Evolutionary conservation across 2,888 invertebrate genomes (phyloP).

Genomic region (Plemyria rubiginata): DNA sequence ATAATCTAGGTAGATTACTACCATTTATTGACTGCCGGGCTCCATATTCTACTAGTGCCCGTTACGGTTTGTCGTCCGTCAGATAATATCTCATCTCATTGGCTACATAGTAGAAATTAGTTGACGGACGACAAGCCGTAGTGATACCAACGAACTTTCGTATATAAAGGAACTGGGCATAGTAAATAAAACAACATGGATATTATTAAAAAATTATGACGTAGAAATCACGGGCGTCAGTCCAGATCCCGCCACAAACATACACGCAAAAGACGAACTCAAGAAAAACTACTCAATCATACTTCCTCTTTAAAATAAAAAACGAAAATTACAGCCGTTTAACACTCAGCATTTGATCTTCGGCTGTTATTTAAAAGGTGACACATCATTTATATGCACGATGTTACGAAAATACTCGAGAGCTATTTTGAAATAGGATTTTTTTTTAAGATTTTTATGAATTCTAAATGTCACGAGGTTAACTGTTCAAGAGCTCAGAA

Average conservation of each 20-base stretch:
- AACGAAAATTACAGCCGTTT: constrained; percentile 18
- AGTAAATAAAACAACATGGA: constrained; percentile 2
- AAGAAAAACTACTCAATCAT: constrained; percentile 54
- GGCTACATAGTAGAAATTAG: too few relatives aligned
- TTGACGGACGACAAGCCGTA: too few relatives aligned
- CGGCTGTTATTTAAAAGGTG: constrained; percentile 21
- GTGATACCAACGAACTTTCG: too few relatives aligned
- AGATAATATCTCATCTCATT: too few relatives aligned
- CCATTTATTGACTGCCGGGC: too few relatives aligned
- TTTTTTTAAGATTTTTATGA: constrained; percentile 21
- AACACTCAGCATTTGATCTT: constrained; percentile 12
- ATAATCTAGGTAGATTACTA: neutral
- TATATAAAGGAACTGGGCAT: too few relatives aligned
- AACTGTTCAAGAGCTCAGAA: constrained; percentile 60
- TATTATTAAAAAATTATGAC: constrained; percentile 44
- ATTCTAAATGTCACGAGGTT: constrained; percentile 20
- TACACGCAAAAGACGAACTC: constrained; percentile 61
- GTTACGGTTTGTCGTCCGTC: too few relatives aligned
- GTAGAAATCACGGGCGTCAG: constrained; percentile 62
- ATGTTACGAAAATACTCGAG: constrained; percentile 12
- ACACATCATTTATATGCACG: constrained; percentile 21
- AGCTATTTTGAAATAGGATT: constrained; percentile 32
- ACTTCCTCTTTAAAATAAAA: constrained; percentile 1
- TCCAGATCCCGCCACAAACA: constrained; percentile 66
- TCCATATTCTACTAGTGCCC: too few relatives aligned